These are phyloP conservation scores for Electrophaes corylata DNA, from an alignment of 2,888 invertebrate genomes.

Conservation along the genomic window DNA sequence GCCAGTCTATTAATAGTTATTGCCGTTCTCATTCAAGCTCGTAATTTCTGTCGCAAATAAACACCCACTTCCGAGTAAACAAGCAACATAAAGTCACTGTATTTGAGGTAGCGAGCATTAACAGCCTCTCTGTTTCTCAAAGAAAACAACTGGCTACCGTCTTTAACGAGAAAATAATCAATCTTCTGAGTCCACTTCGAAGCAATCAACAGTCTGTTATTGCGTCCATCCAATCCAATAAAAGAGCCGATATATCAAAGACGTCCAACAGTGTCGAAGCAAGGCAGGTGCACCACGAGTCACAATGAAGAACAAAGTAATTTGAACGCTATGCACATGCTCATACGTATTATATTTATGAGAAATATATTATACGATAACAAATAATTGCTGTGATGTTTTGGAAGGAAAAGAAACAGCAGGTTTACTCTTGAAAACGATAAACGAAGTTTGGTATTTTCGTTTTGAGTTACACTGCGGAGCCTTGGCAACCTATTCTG, in stretches of 20 bases:
- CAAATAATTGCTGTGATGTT: no score
- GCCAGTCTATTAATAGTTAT: background rate
- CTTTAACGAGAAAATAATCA: constrained; percentile 82
- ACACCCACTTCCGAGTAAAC: constrained; percentile 6
- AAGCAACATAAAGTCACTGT: constrained; percentile 14
- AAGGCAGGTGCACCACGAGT: constrained; percentile 2
- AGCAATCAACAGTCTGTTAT: constrained; percentile 83
- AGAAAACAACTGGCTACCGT: constrained; percentile 63
- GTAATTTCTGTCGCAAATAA: constrained; percentile 6
- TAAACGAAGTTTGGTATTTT: no score
- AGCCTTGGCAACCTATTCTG: no score
- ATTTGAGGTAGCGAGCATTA: constrained; percentile 20
- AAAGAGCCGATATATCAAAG: constrained; percentile 83
- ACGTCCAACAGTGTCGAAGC: constrained; percentile 53
- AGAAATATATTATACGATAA: no score
- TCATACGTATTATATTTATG: background rate
- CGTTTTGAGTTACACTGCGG: no score
- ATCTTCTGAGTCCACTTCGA: constrained; percentile 80
- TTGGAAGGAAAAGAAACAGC: no score
- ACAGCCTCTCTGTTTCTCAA: constrained; percentile 25
- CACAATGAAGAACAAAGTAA: background rate
- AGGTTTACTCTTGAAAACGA: no score
- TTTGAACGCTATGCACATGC: background rate
- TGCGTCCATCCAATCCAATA: constrained; percentile 82
- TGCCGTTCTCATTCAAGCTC: background rate